phyloP scores from a whole-genome alignment of 2,888 invertebrate species.

The Acanthacorydalis orientalis region DNA sequence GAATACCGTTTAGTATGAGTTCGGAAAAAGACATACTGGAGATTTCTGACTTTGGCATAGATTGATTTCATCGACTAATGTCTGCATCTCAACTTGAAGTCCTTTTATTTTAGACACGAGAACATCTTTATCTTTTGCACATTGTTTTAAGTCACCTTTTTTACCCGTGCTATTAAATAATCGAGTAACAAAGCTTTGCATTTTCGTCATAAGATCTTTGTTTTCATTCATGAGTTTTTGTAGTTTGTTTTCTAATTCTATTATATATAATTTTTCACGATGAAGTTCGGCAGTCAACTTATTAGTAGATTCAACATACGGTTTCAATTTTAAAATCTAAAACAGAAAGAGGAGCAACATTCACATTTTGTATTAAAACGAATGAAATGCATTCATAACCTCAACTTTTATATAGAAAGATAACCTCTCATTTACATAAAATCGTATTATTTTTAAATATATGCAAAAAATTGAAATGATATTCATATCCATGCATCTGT shows the following conservation, averaged over 20 bases:
- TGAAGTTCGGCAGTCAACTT: not conserved
- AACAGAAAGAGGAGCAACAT: no score
- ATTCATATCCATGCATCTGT: no score
- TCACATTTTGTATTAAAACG: no score
- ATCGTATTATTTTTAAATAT: no score
- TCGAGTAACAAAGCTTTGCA: not conserved
- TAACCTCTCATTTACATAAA: no score
- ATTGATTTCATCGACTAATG: not conserved
- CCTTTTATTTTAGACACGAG: not conserved
- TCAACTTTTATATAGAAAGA: no score
- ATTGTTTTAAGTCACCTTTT: constrained; percentile 5
- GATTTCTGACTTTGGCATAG: not conserved
- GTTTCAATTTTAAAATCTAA: not conserved
- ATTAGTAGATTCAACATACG: not conserved
- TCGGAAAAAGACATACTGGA: no score
- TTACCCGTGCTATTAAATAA: no score
- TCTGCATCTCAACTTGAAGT: not conserved
- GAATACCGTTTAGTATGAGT: no score
- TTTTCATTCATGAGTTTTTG: not conserved
- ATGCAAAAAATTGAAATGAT: no score
- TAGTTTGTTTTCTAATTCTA: not conserved
- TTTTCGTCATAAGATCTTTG: not conserved
- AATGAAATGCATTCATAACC: no score
- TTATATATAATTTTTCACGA: not conserved
- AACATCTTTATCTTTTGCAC: constrained; percentile 10